These are phyloP conservation scores for Sinodicranocentrus sp. DNA, from an alignment of 2,888 invertebrate genomes.

Conservation along the genomic window DNA sequence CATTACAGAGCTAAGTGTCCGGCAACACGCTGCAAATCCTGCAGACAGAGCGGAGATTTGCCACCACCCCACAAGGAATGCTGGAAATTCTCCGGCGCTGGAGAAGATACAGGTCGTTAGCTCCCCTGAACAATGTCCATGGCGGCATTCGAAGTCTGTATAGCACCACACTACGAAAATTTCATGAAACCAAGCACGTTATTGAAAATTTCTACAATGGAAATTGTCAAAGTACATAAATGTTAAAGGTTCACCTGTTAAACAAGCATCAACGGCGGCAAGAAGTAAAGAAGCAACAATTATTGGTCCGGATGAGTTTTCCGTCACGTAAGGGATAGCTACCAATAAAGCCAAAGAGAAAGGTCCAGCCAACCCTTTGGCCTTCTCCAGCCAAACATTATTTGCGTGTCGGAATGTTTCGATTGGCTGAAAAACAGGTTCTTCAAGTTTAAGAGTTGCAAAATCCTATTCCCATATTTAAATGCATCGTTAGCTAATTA, in stretches of 20 bases:
- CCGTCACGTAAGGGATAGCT: constrained; percentile 75
- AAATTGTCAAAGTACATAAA: neutral
- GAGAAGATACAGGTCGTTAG: constrained; percentile 74
- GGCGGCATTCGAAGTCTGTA: constrained; percentile 75
- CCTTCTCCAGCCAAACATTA: constrained; percentile 73
- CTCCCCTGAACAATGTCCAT: constrained; percentile 75
- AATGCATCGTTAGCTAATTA: too few species aligned
- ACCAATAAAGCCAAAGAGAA: constrained; percentile 74
- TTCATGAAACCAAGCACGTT: neutral
- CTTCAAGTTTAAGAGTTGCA: neutral
- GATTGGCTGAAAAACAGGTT: constrained; percentile 13
- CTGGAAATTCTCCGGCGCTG: constrained; percentile 76
- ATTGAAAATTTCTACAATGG: neutral
- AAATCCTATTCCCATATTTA: neutral
- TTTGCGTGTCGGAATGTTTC: constrained; percentile 42
- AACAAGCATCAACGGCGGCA: constrained; percentile 72
- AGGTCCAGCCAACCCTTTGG: constrained; percentile 74
- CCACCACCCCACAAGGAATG: constrained; percentile 75
- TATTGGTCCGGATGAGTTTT: constrained; percentile 76
- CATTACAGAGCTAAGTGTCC: constrained; percentile 74
- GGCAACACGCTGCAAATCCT: constrained; percentile 74
- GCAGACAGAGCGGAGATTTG: constrained; percentile 69
- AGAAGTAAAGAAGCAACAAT: constrained; percentile 75
- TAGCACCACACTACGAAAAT: constrained; percentile 75
- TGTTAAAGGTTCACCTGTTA: constrained; percentile 69